phyloP scores from a whole-genome alignment of 2,797 vertebrate species.

The Benthosema pterotum region DNA sequence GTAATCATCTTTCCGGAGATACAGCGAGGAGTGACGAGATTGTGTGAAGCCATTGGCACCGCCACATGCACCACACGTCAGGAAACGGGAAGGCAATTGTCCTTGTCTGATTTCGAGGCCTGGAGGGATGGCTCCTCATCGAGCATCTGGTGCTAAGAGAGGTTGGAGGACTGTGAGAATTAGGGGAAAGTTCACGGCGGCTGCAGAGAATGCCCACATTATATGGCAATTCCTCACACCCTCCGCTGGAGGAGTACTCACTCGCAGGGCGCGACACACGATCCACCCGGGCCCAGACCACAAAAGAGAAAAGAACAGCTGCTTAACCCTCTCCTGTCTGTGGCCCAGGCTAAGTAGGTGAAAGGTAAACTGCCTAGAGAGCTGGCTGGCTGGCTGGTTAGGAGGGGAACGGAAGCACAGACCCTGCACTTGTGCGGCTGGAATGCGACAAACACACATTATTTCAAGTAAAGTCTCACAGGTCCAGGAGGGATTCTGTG shows the following conservation, averaged over 20 bases:
- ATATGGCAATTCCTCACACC: conserved; percentile 31
- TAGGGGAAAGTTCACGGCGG: conserved; percentile 80
- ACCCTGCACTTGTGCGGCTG: conserved; percentile 25
- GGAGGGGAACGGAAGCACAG: conserved; percentile 39
- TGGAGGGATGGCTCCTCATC: conserved; percentile 42
- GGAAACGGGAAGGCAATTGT: conserved; percentile 19
- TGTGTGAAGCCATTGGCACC: conserved; percentile 23
- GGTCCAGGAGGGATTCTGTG: conserved; percentile 24
- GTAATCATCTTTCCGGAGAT: conserved; percentile 6
- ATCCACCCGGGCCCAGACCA: conserved; percentile 38
- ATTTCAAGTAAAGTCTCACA: conserved; percentile 26
- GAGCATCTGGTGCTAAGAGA: conserved; percentile 31
- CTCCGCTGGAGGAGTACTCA: conserved; percentile 20
- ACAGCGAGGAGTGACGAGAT: neutral
- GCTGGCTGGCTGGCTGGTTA: neutral
- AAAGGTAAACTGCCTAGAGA: conserved; percentile 72
- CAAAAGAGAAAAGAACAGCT: conserved; percentile 40
- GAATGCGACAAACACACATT: conserved; percentile 57
- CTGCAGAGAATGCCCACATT: conserved; percentile 57
- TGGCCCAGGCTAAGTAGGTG: conserved; percentile 67
- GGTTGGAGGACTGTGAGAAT: conserved; percentile 77
- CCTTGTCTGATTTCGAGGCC: conserved; percentile 19
- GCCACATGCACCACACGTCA: conserved; percentile 22
- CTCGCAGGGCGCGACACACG: conserved; percentile 22
- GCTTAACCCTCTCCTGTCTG: conserved; percentile 68